Percentiles rank a stretch among this genome's conserved stretches.
Conservation (phyloP, 2,888 invertebrate species). For the Xylota sylvarum region DNA sequence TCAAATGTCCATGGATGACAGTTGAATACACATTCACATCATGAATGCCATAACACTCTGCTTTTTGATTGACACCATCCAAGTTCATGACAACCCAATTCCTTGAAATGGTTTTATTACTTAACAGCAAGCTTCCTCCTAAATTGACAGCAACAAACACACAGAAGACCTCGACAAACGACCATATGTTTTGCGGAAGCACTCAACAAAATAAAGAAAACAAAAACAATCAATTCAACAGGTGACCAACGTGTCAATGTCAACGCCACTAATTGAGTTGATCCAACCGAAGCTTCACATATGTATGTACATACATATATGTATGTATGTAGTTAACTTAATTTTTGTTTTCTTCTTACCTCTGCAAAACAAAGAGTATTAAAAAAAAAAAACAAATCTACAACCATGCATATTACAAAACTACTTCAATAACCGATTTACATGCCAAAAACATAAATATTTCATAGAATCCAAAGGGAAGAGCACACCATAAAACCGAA, state of each 20-base stretch:
- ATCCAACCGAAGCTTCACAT: slow-evolving; percentile 32
- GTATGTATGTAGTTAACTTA: not conserved
- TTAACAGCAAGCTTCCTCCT: not conserved
- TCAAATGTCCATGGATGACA: not conserved
- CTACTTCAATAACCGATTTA: slow-evolving; percentile 43
- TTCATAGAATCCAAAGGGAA: slow-evolving; percentile 17
- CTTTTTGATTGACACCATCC: slow-evolving; percentile 15
- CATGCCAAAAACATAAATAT: slow-evolving; percentile 26
- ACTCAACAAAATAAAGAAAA: slow-evolving; percentile 39
- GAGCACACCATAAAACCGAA: slow-evolving; percentile 4
- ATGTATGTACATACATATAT: slow-evolving; percentile 23
- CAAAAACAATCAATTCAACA: slow-evolving; percentile 63
- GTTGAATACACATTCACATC: not conserved
- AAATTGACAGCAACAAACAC: slow-evolving; percentile 18
- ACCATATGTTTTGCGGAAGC: slow-evolving; percentile 52
- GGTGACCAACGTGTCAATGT: slow-evolving; percentile 65
- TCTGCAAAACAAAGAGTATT: slow-evolving; percentile 30
- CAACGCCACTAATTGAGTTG: slow-evolving; percentile 60
- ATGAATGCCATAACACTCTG: not conserved
- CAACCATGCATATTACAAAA: slow-evolving; percentile 48
- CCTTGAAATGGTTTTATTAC: slow-evolving; percentile 8
- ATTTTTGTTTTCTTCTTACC: slow-evolving; percentile 32
- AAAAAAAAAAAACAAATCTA: not conserved
- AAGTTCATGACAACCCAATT: slow-evolving; percentile 17
- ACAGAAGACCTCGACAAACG: slow-evolving; percentile 23